phyloP scores from a whole-genome alignment of 1,140 invertebrate species.

The Ips nitidus region DNA sequence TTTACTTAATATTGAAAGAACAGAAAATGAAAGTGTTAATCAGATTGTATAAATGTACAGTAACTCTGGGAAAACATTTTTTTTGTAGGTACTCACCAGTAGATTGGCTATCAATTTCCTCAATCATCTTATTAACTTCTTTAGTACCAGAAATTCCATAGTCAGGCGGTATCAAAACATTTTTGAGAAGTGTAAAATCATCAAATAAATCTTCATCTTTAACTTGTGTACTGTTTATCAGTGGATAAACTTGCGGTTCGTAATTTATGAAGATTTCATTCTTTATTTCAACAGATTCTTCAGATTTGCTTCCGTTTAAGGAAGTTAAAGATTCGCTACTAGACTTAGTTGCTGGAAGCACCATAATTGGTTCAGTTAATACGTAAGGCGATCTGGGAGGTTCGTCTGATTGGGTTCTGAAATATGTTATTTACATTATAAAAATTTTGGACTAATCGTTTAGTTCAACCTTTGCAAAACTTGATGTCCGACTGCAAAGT shows the following conservation, averaged over 20 bases:
- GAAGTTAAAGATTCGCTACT: conserved; percentile 46
- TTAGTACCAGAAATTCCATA: background rate
- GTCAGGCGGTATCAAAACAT: background rate
- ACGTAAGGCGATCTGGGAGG: conserved; percentile 71
- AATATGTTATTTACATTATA: background rate
- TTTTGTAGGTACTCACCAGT: background rate
- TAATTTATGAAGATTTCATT: conserved; percentile 86
- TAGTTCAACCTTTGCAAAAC: conserved; percentile 7
- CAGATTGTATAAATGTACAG: no score
- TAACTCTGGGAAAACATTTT: no score
- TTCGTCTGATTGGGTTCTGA: conserved; percentile 79
- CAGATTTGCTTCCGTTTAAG: conserved; percentile 45
- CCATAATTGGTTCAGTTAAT: conserved; percentile 47
- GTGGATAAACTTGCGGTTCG: conserved; percentile 62
- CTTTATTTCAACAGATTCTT: conserved; percentile 64
- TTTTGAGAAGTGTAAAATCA: no score
- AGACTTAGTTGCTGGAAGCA: conserved; percentile 35
- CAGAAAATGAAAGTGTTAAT: no score
- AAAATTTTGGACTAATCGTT: background rate
- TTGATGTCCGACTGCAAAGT: background rate
- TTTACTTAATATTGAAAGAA: no score
- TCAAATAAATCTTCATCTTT: no score
- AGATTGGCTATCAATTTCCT: background rate
- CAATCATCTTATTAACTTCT: background rate
- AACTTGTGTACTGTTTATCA: no score